Evolutionary conservation across 1,140 invertebrate genomes (phyloP).

Genomic region (Aphelinus certus): DNA sequence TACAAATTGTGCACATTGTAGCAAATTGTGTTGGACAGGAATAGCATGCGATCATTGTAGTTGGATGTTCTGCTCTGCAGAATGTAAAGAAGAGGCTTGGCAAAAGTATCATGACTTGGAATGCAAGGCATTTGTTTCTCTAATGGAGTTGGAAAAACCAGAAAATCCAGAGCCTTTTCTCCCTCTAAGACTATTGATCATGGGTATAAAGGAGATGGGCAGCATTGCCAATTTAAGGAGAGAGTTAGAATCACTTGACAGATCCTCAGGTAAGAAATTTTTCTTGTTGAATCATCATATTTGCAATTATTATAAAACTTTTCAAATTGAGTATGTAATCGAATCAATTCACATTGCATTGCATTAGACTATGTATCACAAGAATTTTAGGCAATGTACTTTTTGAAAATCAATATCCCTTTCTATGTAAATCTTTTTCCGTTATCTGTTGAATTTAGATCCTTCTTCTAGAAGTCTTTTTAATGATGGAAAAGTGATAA

Average conservation of each 20-base stretch:
- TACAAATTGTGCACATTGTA: slow-evolving; percentile 48
- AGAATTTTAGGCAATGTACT: too few species aligned
- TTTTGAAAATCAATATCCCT: too few species aligned
- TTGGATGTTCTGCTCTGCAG: not conserved
- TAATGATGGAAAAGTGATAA: not conserved
- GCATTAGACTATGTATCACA: too few species aligned
- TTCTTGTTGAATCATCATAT: too few species aligned
- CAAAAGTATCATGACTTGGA: slow-evolving; percentile 1
- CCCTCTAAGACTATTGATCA: not conserved
- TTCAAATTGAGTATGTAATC: too few species aligned
- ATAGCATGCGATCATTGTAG: slow-evolving; percentile 6
- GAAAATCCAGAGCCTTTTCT: not conserved
- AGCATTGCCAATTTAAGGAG: not conserved
- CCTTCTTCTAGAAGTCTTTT: not conserved
- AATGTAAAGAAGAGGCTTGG: slow-evolving; percentile 19
- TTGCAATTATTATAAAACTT: too few species aligned
- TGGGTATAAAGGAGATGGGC: not conserved
- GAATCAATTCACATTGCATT: too few species aligned
- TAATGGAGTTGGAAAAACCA: not conserved
- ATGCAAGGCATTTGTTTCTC: slow-evolving; percentile 66
- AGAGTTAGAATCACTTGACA: not conserved
- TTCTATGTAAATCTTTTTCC: not conserved
- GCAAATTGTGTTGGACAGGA: not conserved
- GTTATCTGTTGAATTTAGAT: too few species aligned
- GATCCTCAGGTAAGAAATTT: not conserved